Evolutionary conservation across 2,888 invertebrate genomes (phyloP), one percentile per base, ranked within the genome.

Genomic region (Spialia ferax): DNA sequence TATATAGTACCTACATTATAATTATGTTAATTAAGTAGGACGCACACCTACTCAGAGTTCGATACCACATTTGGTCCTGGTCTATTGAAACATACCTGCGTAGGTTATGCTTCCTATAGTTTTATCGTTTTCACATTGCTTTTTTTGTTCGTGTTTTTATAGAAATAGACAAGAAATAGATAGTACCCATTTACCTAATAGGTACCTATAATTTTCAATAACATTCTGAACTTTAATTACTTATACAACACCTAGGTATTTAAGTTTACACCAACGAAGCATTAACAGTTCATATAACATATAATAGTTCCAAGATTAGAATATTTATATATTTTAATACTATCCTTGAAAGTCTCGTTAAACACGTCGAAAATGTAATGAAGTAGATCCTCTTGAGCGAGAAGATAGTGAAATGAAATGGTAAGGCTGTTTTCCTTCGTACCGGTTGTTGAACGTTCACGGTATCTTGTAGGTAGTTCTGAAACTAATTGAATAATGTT

Each of bases 381-480:
- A 67, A 67, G 61, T 64, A 22, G 29, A 42, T 48, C 45, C 35
- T 61, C 67, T 67, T 67, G 67, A 67, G 61, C 61, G 55, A 48
- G 60, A 54, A 52, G 60, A 55, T 61, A 18, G 61, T 61, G 61
- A 62, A 62, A 62, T 62, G 32, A 70, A 71, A 70, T 65, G 32
- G 64, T 63, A 70, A 71, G 71, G 68, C 70, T 65, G 60, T 66
- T 60, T 66, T 54, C 52, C 68, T 69, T 56, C 70, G 60, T 55
- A 50, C 64, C 48, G 45, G 61, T 35, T 62, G 61, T 55, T 55
- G 32, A 60, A 62, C 48, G n/a, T 62, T 56, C 61, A 20, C 63
- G 22, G 29, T 29, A 23, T 67, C 61, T 61, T 67, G 48, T 42
- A 45, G 29, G 48, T 42, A 45, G 29, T 11, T 70, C 71, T 71